Evolutionary conservation across 1,140 invertebrate species (phyloP).

Genomic region (Brachionus calyciflorus): DNA sequence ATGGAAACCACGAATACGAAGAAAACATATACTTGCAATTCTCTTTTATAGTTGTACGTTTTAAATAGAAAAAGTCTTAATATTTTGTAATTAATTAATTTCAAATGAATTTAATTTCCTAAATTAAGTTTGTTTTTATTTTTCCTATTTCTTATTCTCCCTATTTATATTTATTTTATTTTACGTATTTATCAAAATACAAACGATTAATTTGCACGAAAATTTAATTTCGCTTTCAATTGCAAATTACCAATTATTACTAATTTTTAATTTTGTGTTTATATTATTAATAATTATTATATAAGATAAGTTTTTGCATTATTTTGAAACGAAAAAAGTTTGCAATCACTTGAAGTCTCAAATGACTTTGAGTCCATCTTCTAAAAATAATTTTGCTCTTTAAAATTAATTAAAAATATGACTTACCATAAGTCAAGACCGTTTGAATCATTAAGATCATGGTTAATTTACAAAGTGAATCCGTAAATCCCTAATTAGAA

Average conservation of each 20-base stretch:
- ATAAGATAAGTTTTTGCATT: too few species aligned
- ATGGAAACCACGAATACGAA: conserved; percentile 20
- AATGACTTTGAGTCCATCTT: too few species aligned
- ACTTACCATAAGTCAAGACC: too few species aligned
- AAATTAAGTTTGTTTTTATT: conserved; percentile 11
- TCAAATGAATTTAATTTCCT: neutral
- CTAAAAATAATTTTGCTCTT: too few species aligned
- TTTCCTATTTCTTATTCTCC: neutral
- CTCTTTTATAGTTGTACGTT: neutral
- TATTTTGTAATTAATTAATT: neutral
- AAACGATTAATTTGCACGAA: conserved; percentile 40
- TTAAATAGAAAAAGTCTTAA: neutral
- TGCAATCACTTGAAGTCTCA: too few species aligned
- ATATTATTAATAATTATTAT: neutral
- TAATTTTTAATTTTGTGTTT: neutral
- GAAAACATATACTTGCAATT: conserved; percentile 5
- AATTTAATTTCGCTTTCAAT: conserved; percentile 21
- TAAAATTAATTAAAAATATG: too few species aligned
- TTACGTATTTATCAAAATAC: neutral
- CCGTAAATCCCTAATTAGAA: too few species aligned
- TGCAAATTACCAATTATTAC: conserved; percentile 7
- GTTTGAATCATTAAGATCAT: too few species aligned
- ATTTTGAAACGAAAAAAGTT: too few species aligned
- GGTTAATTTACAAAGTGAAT: too few species aligned
- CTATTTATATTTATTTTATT: too few species aligned